A percentile compares a stretch with the other conserved stretches of the same genome.
Evolutionary conservation across 2,113 vertebrate species (phyloP).

Genomic region (Cinclus mexicanus): DNA sequence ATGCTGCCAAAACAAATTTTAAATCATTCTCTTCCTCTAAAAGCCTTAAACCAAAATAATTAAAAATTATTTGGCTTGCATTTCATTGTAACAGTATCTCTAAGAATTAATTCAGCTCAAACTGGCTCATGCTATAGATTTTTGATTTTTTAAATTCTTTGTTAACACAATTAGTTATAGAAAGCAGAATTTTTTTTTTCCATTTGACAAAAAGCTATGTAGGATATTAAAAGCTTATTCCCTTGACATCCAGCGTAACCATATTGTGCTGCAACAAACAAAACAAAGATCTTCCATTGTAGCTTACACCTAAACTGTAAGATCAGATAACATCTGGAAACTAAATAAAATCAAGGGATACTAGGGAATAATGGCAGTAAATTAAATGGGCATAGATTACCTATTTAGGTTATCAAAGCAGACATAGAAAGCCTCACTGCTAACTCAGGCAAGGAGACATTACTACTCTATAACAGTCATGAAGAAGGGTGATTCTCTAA

Average conservation of each 20-base stretch:
- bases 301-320: background rate
- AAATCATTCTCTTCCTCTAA: conserved; percentile 25
- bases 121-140: background rate
- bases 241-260: background rate
- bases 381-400: background rate
- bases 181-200: background rate
- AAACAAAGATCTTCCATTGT: background rate
- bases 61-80: conserved; percentile 25
- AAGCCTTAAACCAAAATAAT: conserved; percentile 21
- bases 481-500: background rate
- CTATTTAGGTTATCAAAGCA: background rate
- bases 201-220: background rate
- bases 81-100: background rate
- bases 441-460: background rate
- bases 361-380: background rate
- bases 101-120: conserved; percentile 4
- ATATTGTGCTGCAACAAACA: conserved; percentile 16
- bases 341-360: background rate
- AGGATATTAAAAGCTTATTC: conserved; percentile 12
- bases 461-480: background rate
- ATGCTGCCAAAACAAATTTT: conserved; percentile 53
- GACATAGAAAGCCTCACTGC: background rate
- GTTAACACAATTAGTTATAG: background rate
- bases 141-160: background rate
- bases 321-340: conserved; percentile 20